Conservation (phyloP, 2,888 invertebrate genomes). For the Aplocera efformata region DNA sequence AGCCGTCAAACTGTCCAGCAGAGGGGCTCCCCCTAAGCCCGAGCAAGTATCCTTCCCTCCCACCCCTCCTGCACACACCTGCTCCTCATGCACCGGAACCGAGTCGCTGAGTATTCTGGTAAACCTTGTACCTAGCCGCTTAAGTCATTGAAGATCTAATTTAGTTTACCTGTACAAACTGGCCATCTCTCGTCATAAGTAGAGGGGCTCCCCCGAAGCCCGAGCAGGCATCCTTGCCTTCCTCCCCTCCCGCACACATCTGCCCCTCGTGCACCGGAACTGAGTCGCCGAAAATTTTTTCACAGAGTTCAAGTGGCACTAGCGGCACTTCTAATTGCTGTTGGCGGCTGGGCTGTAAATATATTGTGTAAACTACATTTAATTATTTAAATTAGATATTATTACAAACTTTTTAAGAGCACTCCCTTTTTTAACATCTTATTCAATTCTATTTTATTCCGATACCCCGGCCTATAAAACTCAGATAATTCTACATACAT, state of each 20-base stretch:
- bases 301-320: constrained; percentile 83
- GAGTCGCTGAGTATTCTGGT: constrained; percentile 85
- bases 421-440: too few relatives aligned
- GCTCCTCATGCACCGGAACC: constrained; percentile 81
- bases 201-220: constrained; percentile 90
- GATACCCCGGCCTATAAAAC: too few relatives aligned
- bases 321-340: constrained; percentile 86
- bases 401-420: too few relatives aligned
- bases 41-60: constrained; percentile 87
- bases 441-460: too few relatives aligned
- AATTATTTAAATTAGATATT: too few relatives aligned
- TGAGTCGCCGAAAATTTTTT: constrained; percentile 84
- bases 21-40: constrained; percentile 89
- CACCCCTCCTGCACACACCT: constrained; percentile 88
- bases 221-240: constrained; percentile 87
- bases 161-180: constrained; percentile 85
- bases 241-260: constrained; percentile 87
- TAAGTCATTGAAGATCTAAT: too few relatives aligned
- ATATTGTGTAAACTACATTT: too few relatives aligned
- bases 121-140: too few relatives aligned
- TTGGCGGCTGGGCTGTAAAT: constrained; percentile 73
- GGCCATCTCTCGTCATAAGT: constrained; percentile 81
- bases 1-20: too few relatives aligned
- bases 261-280: constrained; percentile 83
- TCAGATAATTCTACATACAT: too few relatives aligned